A percentile compares a stretch with the other conserved stretches of the same genome.
Evolutionary conservation across 2,888 invertebrate genomes (phyloP).

Genomic region (Nomada hirtipes): DNA sequence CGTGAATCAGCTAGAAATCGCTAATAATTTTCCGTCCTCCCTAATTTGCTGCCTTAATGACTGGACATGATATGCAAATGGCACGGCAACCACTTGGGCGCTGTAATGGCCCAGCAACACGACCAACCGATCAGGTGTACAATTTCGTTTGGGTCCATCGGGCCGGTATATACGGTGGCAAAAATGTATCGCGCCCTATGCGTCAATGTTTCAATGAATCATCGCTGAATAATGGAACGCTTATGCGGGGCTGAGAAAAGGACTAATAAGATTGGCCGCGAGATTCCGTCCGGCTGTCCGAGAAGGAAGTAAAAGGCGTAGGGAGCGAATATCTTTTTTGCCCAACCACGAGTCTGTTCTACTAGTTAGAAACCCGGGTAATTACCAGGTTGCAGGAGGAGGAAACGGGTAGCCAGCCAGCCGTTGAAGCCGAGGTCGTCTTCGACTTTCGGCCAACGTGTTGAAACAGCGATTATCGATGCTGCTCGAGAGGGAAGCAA

Average conservation of each 20-base stretch:
- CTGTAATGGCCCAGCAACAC: constrained; percentile 45
- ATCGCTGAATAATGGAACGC: constrained; percentile 41
- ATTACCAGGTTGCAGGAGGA: constrained; percentile 49
- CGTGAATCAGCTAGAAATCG: constrained; percentile 47
- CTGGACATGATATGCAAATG: constrained; percentile 64
- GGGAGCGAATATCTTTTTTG: constrained; percentile 18
- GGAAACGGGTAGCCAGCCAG: constrained; percentile 42
- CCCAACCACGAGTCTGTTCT: constrained; percentile 13
- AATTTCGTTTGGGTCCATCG: constrained; percentile 24
- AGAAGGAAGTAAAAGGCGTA: not conserved
- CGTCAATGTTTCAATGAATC: constrained; percentile 30
- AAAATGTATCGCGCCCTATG: constrained; percentile 26
- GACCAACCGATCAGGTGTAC: constrained; percentile 34
- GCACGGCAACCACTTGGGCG: constrained; percentile 22
- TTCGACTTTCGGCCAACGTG: constrained; percentile 4
- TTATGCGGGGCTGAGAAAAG: not conserved
- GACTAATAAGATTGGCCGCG: constrained; percentile 1
- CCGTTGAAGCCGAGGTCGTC: constrained; percentile 57
- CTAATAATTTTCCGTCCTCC: constrained; percentile 45
- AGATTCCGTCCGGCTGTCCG: constrained; percentile 25
- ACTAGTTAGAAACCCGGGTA: constrained; percentile 42
- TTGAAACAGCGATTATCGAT: constrained; percentile 6
- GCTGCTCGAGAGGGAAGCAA: not conserved
- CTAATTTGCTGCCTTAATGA: constrained; percentile 68
- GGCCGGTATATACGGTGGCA: constrained; percentile 36